phyloP scores from a whole-genome alignment of 2,797 vertebrate species.

The Geotrypetes seraphini region DNA sequence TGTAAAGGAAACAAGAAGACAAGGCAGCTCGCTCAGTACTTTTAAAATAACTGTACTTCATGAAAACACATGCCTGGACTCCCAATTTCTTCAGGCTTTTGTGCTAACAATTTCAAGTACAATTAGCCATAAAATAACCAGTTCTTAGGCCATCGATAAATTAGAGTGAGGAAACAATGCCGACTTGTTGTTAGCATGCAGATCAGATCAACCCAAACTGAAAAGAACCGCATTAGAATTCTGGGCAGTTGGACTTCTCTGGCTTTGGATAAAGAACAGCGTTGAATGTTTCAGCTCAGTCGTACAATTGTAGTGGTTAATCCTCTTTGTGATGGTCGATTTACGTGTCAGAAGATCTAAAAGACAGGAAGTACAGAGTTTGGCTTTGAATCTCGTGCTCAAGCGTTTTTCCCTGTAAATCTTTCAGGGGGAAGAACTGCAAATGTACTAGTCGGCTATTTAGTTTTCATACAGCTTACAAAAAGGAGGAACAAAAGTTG shows the following conservation, averaged over 20 bases:
- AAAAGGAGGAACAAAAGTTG: no score
- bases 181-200: constrained; percentile 56
- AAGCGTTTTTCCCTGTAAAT: constrained; percentile 44
- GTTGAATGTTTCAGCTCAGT: constrained; percentile 50
- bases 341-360: constrained; percentile 68
- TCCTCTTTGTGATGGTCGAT: constrained; percentile 57
- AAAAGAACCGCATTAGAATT: constrained; percentile 61
- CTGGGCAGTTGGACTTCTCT: constrained; percentile 44
- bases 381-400: constrained; percentile 45
- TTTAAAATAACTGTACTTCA: constrained; percentile 7
- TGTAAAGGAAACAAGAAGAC: no score
- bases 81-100: constrained; percentile 31
- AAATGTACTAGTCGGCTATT: constrained; percentile 30
- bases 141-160: constrained; percentile 48
- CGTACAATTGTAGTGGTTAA: constrained; percentile 52
- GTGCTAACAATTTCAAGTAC: constrained; percentile 41
- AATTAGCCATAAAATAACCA: constrained; percentile 35
- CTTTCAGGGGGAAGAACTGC: constrained; percentile 31
- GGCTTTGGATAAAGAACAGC: constrained; percentile 29
- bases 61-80: constrained; percentile 19
- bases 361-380: constrained; percentile 61
- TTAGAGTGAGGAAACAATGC: constrained; percentile 49
- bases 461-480: background rate
- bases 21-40: no score
- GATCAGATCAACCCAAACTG: constrained; percentile 34